phyloP scores from a whole-genome alignment of 2,113 vertebrate genomes.

The Calyptomena viridis region DNA sequence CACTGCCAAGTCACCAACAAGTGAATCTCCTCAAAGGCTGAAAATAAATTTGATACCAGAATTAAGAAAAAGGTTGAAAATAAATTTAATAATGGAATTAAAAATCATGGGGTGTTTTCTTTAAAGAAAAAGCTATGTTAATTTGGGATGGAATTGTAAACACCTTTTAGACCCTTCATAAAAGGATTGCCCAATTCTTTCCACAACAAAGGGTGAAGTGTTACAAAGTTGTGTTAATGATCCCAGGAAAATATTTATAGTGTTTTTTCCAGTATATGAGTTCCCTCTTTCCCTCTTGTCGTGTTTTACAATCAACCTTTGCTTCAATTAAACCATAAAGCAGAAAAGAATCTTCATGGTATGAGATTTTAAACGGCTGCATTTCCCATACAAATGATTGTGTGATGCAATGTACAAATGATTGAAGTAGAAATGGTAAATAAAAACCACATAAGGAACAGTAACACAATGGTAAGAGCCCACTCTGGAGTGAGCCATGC shows the following conservation, averaged over 20 bases:
- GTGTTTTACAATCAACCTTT: background rate
- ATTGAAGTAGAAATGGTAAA: background rate
- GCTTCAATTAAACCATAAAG: background rate
- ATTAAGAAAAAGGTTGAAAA: conserved; percentile 20
- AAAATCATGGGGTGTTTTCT: background rate
- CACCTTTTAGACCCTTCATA: background rate
- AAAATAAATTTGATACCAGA: background rate
- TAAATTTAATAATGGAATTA: background rate
- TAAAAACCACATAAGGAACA: background rate
- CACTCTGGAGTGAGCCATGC: background rate
- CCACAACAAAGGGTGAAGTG: background rate
- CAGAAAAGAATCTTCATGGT: background rate
- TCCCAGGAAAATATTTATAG: conserved; percentile 45
- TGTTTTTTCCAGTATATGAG: conserved; percentile 35
- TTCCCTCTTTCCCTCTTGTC: background rate
- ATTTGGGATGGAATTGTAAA: conserved; percentile 19
- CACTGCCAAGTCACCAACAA: conserved; percentile 55
- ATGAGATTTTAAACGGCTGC: background rate
- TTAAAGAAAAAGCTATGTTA: background rate
- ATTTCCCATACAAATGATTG: background rate
- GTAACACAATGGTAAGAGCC: background rate
- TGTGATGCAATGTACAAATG: too few species aligned
- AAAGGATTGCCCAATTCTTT: conserved; percentile 19
- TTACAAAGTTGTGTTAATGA: conserved; percentile 18
- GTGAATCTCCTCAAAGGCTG: conserved; percentile 37